These are phyloP conservation scores for Cheiracanthium punctorium DNA, from an alignment of 2,888 invertebrate genomes.

Conservation along the genomic window DNA sequence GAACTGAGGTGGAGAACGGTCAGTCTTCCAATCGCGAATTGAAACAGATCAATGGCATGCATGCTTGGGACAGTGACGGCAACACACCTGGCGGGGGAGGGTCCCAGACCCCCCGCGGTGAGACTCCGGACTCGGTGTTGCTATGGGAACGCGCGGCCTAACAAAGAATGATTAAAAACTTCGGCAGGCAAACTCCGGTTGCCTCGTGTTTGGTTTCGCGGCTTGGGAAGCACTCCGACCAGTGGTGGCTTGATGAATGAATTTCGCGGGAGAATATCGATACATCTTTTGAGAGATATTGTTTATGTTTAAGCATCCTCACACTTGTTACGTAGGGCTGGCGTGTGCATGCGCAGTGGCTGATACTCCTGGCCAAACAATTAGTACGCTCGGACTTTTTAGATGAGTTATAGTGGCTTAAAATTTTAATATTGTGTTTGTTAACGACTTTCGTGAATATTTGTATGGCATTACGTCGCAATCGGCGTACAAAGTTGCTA, in stretches of 20 bases:
- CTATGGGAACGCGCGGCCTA: conserved; percentile 48
- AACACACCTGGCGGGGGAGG: conserved; percentile 63
- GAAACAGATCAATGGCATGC: conserved; percentile 61
- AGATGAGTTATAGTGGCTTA: too few species aligned
- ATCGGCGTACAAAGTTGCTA: too few species aligned
- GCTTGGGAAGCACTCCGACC: not conserved
- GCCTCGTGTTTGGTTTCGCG: not conserved
- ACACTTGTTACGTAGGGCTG: not conserved
- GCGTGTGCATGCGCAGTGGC: conserved; percentile 8
- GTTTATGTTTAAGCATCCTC: conserved; percentile 4
- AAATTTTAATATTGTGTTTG: too few species aligned
- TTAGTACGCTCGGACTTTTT: too few species aligned
- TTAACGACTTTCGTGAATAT: too few species aligned
- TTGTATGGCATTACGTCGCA: too few species aligned
- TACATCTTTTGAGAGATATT: not conserved
- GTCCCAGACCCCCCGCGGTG: conserved; percentile 28
- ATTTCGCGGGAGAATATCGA: not conserved
- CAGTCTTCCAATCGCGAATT: conserved; percentile 48
- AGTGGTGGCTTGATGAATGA: not conserved
- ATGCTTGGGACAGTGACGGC: conserved; percentile 61
- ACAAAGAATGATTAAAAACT: conserved; percentile 69
- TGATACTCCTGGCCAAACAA: not conserved
- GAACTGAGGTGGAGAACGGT: conserved; percentile 55
- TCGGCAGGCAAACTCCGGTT: conserved; percentile 14
- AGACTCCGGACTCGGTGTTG: conserved; percentile 50